Evolutionary conservation across 1,140 invertebrate genomes (phyloP), one percentile per base, ranked within the genome.

Genomic region (Drosophila sp.): DNA sequence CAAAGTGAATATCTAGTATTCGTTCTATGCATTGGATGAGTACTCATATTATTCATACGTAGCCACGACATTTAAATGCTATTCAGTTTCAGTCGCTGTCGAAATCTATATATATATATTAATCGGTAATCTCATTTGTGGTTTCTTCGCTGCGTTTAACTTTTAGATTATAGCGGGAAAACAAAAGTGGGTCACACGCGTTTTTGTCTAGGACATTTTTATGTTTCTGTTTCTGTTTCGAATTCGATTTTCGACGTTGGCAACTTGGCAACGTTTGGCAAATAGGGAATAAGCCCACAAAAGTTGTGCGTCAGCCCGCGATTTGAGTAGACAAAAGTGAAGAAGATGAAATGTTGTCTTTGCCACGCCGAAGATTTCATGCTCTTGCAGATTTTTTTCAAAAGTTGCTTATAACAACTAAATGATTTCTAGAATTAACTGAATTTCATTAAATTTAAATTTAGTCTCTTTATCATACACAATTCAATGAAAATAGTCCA

Each of bases 51-150:
- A 54, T 53, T 53, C 38, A 38, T n/a, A 53, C 38, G 25, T 57
- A 11, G 40, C 40, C 51, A 43, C 25, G 18, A 16, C 53, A 57
- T 65, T 58, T 29, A 13, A 50, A 14, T 65, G 72, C 59, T 72
- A 69, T 79, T 78, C 38, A 63, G 56, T 82, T 76, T 79, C 66
- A 62, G 38, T 43, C 56, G 38, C 43, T 38, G 66, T 48, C 63
- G 13, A 72, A 29, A 56, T 6, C 46, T n/a, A 29, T 16, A 13
- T 13, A 51, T 41, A n/a, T n/a, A 56, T 59, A 76, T 63, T 86
- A 81, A 86, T 81, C 78, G 76, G 78, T 78, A 78, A 86, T 87
- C 75, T 86, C 87, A 87, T 86, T 86, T 86, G 87, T 86, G 81
- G 74, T 45, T 63, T 71, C 63, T 76, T 56, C 58, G 61, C 18